Percentiles rank a stretch among this genome's conserved stretches.
These are phyloP conservation scores for Parasteatoda tepidariorum DNA, from an alignment of 1,140 invertebrate genomes.

Conservation along the genomic window DNA sequence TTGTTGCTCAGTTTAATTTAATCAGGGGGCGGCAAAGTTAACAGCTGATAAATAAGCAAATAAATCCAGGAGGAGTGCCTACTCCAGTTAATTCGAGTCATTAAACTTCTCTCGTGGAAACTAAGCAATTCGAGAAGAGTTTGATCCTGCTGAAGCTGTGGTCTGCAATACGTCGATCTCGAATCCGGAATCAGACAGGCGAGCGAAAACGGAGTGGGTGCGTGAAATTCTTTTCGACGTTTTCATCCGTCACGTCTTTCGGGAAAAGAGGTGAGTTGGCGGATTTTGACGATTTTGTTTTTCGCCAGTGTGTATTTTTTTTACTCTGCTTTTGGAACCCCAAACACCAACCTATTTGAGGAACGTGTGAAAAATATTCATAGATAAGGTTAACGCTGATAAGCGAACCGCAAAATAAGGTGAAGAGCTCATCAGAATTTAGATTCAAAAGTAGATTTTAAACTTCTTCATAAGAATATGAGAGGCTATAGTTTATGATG, in stretches of 20 bases:
- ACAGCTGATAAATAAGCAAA: conserved; percentile 16
- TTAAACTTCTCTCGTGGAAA: conserved; percentile 11
- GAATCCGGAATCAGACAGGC: conserved; percentile 39
- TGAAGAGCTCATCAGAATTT: too few species aligned
- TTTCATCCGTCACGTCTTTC: conserved; percentile 50
- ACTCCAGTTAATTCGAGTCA: conserved; percentile 30
- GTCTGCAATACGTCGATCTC: neutral
- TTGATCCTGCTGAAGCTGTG: neutral
- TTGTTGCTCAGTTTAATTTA: too few species aligned
- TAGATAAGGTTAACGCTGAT: neutral
- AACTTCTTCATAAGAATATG: too few species aligned
- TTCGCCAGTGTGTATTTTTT: neutral
- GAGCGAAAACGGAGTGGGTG: conserved; percentile 24
- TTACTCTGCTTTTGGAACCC: neutral
- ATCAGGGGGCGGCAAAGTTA: too few species aligned
- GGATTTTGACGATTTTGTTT: conserved; percentile 51
- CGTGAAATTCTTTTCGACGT: conserved; percentile 49
- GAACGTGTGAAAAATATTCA: neutral
- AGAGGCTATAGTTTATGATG: too few species aligned
- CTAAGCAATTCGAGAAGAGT: neutral
- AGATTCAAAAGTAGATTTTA: too few species aligned
- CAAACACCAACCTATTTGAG: neutral
- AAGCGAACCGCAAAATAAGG: neutral
- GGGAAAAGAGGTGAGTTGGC: conserved; percentile 45
- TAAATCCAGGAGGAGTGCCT: conserved; percentile 17